phyloP scores from a whole-genome alignment of 2,113 vertebrate genomes.

The Hyla sarda region DNA sequence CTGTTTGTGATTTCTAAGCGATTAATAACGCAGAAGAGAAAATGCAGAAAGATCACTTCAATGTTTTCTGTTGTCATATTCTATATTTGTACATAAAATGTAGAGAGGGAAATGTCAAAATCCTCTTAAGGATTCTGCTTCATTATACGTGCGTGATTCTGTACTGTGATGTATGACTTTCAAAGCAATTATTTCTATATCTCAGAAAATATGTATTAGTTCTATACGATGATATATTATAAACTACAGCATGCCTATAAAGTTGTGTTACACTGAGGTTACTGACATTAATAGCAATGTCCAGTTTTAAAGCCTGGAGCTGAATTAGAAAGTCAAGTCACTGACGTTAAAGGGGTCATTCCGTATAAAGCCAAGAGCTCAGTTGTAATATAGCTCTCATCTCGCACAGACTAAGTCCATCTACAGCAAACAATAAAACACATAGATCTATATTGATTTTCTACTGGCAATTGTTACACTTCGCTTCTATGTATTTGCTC shows the following conservation, averaged over 20 bases:
- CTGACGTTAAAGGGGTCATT: constrained; percentile 4
- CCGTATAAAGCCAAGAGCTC: neutral
- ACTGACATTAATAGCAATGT: neutral
- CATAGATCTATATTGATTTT: neutral
- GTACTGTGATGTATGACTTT: neutral
- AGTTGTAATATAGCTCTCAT: constrained; percentile 13
- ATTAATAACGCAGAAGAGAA: neutral
- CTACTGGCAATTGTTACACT: neutral
- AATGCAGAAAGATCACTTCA: neutral
- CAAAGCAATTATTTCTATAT: constrained; percentile 1
- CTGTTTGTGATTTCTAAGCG: neutral
- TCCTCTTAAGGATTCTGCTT: neutral
- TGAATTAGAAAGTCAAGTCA: neutral
- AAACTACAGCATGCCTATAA: neutral
- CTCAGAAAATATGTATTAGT: neutral
- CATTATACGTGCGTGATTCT: neutral
- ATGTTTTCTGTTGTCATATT: neutral
- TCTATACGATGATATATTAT: neutral
- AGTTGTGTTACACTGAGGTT: neutral
- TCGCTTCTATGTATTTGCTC: neutral
- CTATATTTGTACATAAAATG: neutral
- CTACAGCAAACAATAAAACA: neutral
- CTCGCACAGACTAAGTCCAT: neutral
- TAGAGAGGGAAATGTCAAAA: neutral
- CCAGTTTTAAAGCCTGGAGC: neutral